Base-by-base conservation (phyloP, 1,140 invertebrate genomes). In the Sesamia nonagrioides region DNA sequence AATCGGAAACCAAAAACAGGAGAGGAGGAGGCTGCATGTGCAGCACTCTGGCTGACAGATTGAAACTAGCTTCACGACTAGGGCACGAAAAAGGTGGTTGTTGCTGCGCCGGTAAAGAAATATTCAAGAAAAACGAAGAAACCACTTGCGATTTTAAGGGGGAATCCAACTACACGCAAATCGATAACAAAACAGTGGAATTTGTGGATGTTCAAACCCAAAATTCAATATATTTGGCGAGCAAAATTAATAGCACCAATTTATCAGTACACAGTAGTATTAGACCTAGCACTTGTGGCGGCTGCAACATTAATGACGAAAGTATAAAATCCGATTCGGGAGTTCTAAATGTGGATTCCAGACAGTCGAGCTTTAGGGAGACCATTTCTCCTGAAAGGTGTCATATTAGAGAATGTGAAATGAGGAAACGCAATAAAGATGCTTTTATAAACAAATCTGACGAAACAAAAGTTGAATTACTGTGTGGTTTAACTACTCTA, bases 161-260 rank as follows among this genome's bases (percentile, higher is more conserved):
- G 0, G 80, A 82, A 6, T 75, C 40, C 0, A 52, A 78, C n/a
- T 77, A 82, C 21, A 63, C 73, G 17, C 79, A 63, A n/a, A 35
- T 74, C 33, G 79, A 85, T 37, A 50, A 80, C 2, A 84, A 78
- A 68, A 73, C 48, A 72, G 37, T 60, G 1, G 79, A 81, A 45
- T 76, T 60, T 27, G 69, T 88, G 8, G 87, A 89, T 7, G 79
- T 84, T 0, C 77, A 88, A 75, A 88, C 88, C 0, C 84, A 89
- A 68, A 75, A 81, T 69, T 87, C 83, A 1, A 80, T 63, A 40
- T 73, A 76, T 37, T 42, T 61, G 1, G 37, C 56, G 6, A 78
- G 35, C 40, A 79, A 61, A 45, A 71, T 74, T 13, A 77, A 77
- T 17, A 82, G 75, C 40, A 50, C 45, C 3, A 77, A 83, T 48